phyloP scores from a whole-genome alignment of 37 sponge, comb jelly and placozoan genomes.

The Spongia lamella region DNA sequence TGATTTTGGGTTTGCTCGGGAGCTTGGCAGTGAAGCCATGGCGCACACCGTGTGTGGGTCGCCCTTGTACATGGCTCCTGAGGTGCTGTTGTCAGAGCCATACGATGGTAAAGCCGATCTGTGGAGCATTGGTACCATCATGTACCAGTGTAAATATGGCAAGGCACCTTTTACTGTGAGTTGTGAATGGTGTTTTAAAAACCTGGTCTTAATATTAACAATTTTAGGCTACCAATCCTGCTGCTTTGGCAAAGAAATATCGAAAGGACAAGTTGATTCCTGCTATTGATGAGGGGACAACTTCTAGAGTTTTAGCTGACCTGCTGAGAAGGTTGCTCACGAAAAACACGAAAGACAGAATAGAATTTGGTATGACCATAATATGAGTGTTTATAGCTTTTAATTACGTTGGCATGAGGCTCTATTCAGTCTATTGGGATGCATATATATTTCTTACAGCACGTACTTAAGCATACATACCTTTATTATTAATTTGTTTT shows the following conservation, averaged over 20 bases:
- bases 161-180: constrained; percentile 86
- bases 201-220: neutral
- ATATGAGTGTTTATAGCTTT: constrained; percentile 4
- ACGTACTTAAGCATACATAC: too few species aligned
- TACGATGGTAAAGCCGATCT: constrained; percentile 91
- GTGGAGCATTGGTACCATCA: constrained; percentile 96
- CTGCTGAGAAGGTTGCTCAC: constrained; percentile 64
- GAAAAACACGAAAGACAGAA: constrained; percentile 70
- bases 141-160: constrained; percentile 92
- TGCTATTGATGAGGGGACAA: constrained; percentile 69
- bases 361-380: constrained; percentile 56
- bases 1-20: constrained; percentile 97
- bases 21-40: constrained; percentile 85
- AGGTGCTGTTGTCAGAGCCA: constrained; percentile 76
- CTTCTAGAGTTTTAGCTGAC: constrained; percentile 56
- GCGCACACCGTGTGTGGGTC: constrained; percentile 97
- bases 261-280: constrained; percentile 68
- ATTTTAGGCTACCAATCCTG: constrained; percentile 63
- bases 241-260: constrained; percentile 66
- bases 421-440: too few species aligned
- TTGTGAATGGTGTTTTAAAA: neutral
- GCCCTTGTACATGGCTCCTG: constrained; percentile 99
- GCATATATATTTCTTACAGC: too few species aligned
- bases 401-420: neutral
- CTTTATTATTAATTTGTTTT: neutral